Conservation (phyloP, 2,888 invertebrate genomes). For the Stenoptilia bipunctidactyla region DNA sequence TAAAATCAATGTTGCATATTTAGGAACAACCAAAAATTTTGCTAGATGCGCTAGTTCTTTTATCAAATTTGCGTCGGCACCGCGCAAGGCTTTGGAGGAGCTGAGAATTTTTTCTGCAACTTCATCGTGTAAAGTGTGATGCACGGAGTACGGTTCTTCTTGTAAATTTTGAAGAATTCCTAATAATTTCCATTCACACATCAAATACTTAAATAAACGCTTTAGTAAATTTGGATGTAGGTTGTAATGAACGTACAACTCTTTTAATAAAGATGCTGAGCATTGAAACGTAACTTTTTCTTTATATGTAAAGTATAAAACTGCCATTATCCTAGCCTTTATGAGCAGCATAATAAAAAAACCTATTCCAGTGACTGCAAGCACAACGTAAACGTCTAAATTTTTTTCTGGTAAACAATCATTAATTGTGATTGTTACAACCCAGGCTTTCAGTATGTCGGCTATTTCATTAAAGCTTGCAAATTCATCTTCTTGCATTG, state of each 20-base stretch:
- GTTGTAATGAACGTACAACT: conserved; percentile 22
- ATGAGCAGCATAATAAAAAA: conserved; percentile 25
- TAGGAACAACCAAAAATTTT: conserved; percentile 36
- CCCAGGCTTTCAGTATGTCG: no score
- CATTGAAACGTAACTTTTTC: conserved; percentile 31
- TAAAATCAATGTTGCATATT: conserved; percentile 27
- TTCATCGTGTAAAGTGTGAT: conserved; percentile 46
- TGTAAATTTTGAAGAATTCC: conserved; percentile 16
- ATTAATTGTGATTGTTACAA: not conserved
- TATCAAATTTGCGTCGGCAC: conserved; percentile 32
- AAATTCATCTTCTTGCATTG: no score
- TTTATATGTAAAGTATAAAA: conserved; percentile 31
- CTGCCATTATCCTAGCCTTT: conserved; percentile 26
- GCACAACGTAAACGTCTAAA: not conserved
- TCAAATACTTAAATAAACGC: conserved; percentile 37
- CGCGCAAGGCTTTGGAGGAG: conserved; percentile 28
- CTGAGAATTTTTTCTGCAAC: conserved; percentile 37
- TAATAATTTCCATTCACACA: conserved; percentile 38
- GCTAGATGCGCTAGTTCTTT: conserved; percentile 35
- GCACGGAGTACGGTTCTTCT: conserved; percentile 43
- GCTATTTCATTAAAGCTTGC: no score
- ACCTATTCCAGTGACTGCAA: conserved; percentile 14
- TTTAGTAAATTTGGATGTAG: conserved; percentile 35
- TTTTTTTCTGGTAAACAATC: not conserved
- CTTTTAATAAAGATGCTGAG: no score